Evolutionary conservation across 2,888 invertebrate species (phyloP), one percentile per base, ranked within the genome.

Genomic region (Chelonus formosanus): DNA sequence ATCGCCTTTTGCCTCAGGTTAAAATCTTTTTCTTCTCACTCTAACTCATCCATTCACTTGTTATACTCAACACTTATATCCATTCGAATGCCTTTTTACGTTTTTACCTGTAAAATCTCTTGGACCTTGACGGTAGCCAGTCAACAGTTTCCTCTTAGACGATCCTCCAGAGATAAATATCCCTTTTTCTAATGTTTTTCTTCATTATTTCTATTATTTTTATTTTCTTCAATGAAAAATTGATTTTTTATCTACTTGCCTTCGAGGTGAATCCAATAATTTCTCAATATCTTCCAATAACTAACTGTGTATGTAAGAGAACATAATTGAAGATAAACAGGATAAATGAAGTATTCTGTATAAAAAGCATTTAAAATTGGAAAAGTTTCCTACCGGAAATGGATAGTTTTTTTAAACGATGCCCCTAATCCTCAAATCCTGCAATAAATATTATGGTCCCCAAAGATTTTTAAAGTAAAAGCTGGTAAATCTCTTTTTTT

Each of bases 61-160:
- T 63, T 64, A 62, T 63, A 65, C 70, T 70, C 69, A 63, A 62
- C 68, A 61, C 62, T 63, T 65, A 20, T 20, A 75, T 75, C 73
- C 73, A 71, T 71, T 72, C 73, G 71, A 75, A 73, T 74, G 71
- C 71, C 72, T 71, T 74, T 74, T 75, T 72, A 74, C 69, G 71
- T 70, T 62, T 59, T 55, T 67, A 68, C 69, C 67, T 67, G 64
- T 50, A 54, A 58, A 52, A 50, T 65, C 60, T 48, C 56, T 55
- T 54, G 54, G 55, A 62, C 45, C 62, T 45, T 34, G 54, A 65
- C 58, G 59, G 62, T 54, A 65, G 65, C 60, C 61, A 65, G 55
- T 47, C 32, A 10, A 64, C 43, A 64, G 64, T 64, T 52, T 62
- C 44, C 62, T 53, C 47, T 20, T 57, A 57, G 36, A 53, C 45